Evolutionary conservation across 2,797 vertebrate species (phyloP).

Genomic region (Carapus acus): DNA sequence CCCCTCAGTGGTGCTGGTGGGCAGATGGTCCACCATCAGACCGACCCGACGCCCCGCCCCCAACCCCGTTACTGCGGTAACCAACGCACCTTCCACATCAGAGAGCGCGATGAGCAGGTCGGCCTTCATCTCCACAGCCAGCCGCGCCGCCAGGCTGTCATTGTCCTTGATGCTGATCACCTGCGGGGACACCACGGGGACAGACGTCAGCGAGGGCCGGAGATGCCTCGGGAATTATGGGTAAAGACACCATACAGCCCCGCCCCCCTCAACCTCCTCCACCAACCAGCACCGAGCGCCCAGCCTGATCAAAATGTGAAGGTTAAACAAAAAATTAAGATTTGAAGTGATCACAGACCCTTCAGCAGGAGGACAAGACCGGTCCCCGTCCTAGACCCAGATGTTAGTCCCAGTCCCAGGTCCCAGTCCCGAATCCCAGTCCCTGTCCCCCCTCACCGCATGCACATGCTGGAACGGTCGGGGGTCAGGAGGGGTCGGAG

Average conservation of each 20-base stretch:
- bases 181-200: slow-evolving; percentile 68
- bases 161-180: slow-evolving; percentile 99
- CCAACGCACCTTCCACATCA: slow-evolving; percentile 88
- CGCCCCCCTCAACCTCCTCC: too few species aligned
- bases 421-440: slow-evolving; percentile 4
- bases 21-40: slow-evolving; percentile 64
- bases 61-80: slow-evolving; percentile 40
- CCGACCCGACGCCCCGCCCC: slow-evolving; percentile 65
- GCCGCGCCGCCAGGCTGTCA: slow-evolving; percentile 91
- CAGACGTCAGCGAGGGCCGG: slow-evolving; percentile 22
- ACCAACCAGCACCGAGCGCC: too few species aligned
- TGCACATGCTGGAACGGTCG: slow-evolving; percentile 32
- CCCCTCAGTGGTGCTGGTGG: slow-evolving; percentile 10
- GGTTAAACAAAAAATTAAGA: too few species aligned
- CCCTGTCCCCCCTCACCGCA: slow-evolving; percentile 20
- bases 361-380: slow-evolving; percentile 7
- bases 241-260: too few species aligned
- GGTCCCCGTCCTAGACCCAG: slow-evolving; percentile 27
- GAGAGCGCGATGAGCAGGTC: slow-evolving; percentile 95
- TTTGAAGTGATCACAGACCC: slow-evolving; percentile 13
- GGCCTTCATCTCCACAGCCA: slow-evolving; percentile 97
- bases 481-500: too few species aligned
- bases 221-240: too few species aligned
- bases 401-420: slow-evolving; percentile 9
- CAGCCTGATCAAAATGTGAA: too few species aligned